Percentiles rank a stretch among this genome's conserved stretches.
phyloP scores from a whole-genome alignment of 2,888 invertebrate genomes.

The Gymnosoma rotundatum region DNA sequence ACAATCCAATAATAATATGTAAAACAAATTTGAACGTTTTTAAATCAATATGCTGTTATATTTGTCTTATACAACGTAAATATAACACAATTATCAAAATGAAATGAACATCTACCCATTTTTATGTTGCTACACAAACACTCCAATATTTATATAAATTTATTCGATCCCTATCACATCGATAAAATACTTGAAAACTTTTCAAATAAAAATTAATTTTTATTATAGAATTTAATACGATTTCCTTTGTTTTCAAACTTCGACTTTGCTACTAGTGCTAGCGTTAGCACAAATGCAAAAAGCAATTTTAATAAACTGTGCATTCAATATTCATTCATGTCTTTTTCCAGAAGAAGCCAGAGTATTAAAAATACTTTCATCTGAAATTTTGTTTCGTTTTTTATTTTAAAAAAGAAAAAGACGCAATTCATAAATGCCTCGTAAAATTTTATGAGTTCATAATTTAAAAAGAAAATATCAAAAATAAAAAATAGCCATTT shows the following conservation, averaged over 20 bases:
- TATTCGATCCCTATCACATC: not conserved
- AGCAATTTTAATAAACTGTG: slow-evolving; percentile 50
- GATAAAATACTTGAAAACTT: slow-evolving; percentile 27
- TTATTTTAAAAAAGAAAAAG: slow-evolving; percentile 37
- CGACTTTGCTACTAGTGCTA: not conserved
- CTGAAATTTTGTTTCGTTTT: slow-evolving; percentile 22
- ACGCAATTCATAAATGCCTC: slow-evolving; percentile 58
- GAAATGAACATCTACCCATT: too few relatives aligned
- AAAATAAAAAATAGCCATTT: slow-evolving; percentile 30
- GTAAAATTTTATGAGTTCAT: slow-evolving; percentile 65
- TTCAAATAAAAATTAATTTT: slow-evolving; percentile 45
- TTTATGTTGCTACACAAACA: too few relatives aligned
- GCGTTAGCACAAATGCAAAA: slow-evolving; percentile 28
- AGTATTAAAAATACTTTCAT: slow-evolving; percentile 1
- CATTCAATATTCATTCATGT: too few relatives aligned
- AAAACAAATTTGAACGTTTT: too few relatives aligned
- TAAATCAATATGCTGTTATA: too few relatives aligned
- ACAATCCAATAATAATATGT: not conserved
- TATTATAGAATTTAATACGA: slow-evolving; percentile 39
- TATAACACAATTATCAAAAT: too few relatives aligned
- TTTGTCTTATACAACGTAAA: too few relatives aligned
- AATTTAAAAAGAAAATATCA: slow-evolving; percentile 43
- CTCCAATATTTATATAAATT: slow-evolving; percentile 1
- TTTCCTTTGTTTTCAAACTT: slow-evolving; percentile 15
- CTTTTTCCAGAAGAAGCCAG: not conserved